phyloP scores from a whole-genome alignment of 2,888 invertebrate genomes.

The Drosophila limbata region DNA sequence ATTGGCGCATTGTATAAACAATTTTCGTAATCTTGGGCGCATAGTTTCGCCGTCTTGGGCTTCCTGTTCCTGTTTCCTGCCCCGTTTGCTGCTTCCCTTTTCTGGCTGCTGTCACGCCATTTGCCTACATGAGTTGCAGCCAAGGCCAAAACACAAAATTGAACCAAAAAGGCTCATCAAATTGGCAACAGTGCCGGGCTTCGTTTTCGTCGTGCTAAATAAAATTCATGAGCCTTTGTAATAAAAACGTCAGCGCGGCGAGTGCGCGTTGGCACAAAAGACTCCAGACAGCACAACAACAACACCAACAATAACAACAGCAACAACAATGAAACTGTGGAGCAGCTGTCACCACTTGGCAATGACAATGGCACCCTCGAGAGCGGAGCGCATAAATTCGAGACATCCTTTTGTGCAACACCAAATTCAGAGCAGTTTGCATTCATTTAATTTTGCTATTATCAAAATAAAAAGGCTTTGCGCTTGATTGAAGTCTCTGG shows the following conservation, averaged over 20 bases:
- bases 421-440: conserved; percentile 67
- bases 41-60: conserved; percentile 51
- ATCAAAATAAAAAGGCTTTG: conserved; percentile 76
- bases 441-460: conserved; percentile 78
- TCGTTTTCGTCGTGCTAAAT: conserved; percentile 57
- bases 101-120: conserved; percentile 38
- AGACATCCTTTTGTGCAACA: conserved; percentile 71
- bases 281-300: conserved; percentile 31
- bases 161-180: conserved; percentile 58
- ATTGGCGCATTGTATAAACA: conserved; percentile 67
- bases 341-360: conserved; percentile 73
- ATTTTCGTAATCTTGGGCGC: conserved; percentile 71
- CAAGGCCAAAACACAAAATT: conserved; percentile 53
- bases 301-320: conserved; percentile 16
- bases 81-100: conserved; percentile 21
- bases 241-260: conserved; percentile 68
- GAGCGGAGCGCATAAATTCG: conserved; percentile 63
- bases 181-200: conserved; percentile 56
- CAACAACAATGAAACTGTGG: conserved; percentile 25
- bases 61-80: conserved; percentile 3
- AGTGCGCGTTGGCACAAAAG: conserved; percentile 62
- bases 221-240: conserved; percentile 78
- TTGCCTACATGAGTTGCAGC: conserved; percentile 48
- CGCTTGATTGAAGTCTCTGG: conserved; percentile 70
- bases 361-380: conserved; percentile 75